Percentiles rank a stretch among this genome's conserved stretches.
Conservation (phyloP, 2,888 invertebrate genomes). For the Rotaria macrura region DNA sequence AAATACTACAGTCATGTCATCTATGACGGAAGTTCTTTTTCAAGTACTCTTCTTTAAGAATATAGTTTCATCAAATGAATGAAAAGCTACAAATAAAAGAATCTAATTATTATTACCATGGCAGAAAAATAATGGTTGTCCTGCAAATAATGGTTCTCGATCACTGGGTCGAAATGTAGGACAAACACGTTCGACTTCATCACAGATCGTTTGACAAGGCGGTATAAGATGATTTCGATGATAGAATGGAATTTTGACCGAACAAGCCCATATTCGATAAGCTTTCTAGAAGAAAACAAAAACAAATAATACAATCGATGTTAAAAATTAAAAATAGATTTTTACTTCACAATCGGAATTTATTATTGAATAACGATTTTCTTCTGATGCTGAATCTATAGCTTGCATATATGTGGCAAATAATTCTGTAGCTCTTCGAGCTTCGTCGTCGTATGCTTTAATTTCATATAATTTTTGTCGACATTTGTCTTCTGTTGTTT, state of each 20-base stretch:
- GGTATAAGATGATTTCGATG: not conserved
- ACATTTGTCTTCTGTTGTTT: not conserved
- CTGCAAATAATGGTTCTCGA: constrained; percentile 2
- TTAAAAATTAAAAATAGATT: no score
- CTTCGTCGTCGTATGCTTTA: not conserved
- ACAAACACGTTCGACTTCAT: constrained; percentile 17
- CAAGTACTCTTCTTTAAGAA: no score
- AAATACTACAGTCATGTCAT: no score
- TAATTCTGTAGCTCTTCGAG: not conserved
- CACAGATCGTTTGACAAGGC: constrained; percentile 19
- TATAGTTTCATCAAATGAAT: not conserved
- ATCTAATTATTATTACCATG: not conserved
- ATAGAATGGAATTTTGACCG: not conserved
- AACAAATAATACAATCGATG: not conserved
- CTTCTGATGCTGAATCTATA: not conserved
- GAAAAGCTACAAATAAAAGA: not conserved
- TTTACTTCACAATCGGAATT: not conserved
- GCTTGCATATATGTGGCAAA: not conserved
- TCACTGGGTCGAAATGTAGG: constrained; percentile 16
- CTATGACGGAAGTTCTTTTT: no score
- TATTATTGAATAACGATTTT: not conserved
- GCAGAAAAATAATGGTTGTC: constrained; percentile 10
- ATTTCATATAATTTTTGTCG: not conserved
- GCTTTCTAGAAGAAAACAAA: not conserved
- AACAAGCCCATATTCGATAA: constrained; percentile 5